Base-by-base conservation (phyloP, 2,797 vertebrate species). In the Myiotriccus ornatus region DNA sequence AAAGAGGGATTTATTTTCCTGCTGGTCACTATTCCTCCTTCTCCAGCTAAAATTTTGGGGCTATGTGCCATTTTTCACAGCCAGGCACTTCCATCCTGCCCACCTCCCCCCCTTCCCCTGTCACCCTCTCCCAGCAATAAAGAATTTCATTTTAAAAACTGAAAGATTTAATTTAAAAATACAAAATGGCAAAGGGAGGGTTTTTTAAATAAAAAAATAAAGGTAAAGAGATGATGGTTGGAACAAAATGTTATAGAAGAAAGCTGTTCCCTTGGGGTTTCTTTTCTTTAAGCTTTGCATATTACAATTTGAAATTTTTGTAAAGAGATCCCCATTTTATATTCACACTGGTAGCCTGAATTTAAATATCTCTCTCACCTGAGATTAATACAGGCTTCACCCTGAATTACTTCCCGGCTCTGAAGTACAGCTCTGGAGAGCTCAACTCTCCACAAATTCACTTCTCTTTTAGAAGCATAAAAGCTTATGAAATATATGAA, bases 301-400 rank as follows among this genome's bases (percentile, higher is more conserved):
- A 97, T 97, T 97, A 97, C 97, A 96, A 96, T 97, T 96, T 96
- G 96, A 97, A 96, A 96, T 95, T 96, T 97, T 96, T 97, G 94
- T 96, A 91, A 96, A 97, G 95, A 96, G 93, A 96, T 94, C 94
- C 96, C 95, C 95, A 95, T 97, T 97, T 97, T 91, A 97, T 97
- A 97, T 97, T 97, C 97, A 96, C 95, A 96, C 94, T 93, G 95
- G 96, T 96, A 97, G 93, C 95, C 95, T 97, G 97, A 97, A 97
- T 97, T 97, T 97, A 97, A 97, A 97, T 97, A 96, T 97, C 96
- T 97, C 93, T 91, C 97, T 96, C 97, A 97, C 96, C 95, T 96
- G 96, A 97, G 97, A 97, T 97, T 97, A 97, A 97, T 97, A 96
- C 87, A 97, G 96, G 96, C 97, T 97, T 97, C 97, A 97, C 93